These are phyloP conservation scores for Actinemys pallida DNA, from an alignment of 2,113 vertebrate species.

Conservation along the genomic window DNA sequence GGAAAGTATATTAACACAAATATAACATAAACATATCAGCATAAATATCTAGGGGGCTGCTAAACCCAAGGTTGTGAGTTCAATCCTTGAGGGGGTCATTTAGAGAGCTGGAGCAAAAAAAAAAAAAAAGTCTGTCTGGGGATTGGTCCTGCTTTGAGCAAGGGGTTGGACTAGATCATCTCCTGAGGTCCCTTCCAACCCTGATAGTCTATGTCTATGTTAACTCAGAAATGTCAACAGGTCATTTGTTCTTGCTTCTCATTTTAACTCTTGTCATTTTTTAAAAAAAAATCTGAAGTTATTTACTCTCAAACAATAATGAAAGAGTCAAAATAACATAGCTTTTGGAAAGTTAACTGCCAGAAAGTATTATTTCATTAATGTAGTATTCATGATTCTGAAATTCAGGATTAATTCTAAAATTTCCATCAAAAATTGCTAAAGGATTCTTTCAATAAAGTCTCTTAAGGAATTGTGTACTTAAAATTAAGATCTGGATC, in stretches of 20 bases:
- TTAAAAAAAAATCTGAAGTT: neutral
- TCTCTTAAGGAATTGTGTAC: conserved; percentile 15
- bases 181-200: too few relatives aligned
- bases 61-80: too few relatives aligned
- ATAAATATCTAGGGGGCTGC: neutral
- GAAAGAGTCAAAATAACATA: neutral
- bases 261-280: neutral
- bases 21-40: neutral
- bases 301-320: conserved; percentile 1
- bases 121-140: too few relatives aligned
- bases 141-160: too few relatives aligned
- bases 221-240: neutral
- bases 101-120: too few relatives aligned
- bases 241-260: neutral
- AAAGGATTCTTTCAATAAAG: neutral
- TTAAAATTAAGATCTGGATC: conserved; percentile 52
- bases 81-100: too few relatives aligned
- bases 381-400: neutral
- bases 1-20: neutral
- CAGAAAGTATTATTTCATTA: conserved; percentile 35
- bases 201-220: neutral
- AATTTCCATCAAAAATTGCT: conserved; percentile 3
- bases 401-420: conserved; percentile 20
- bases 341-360: neutral
- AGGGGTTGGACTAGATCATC: too few relatives aligned